Evolutionary conservation across 2,113 vertebrate species (phyloP).

Genomic region (Datnioides undecimradiatus): DNA sequence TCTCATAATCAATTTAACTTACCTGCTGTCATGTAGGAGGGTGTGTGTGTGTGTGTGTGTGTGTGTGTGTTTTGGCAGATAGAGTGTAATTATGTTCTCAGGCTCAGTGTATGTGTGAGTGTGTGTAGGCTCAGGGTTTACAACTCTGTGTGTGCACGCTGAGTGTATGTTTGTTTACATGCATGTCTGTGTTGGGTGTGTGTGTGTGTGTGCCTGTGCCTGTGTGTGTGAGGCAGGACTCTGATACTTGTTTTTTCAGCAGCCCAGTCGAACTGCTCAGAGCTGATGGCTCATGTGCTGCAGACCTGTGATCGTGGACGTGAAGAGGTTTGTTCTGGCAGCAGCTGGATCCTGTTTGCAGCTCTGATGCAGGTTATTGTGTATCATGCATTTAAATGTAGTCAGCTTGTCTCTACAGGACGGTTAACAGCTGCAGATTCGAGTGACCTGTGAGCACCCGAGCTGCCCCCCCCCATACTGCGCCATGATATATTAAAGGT

Average conservation of each 20-base stretch:
- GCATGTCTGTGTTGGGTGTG: neutral
- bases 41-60: neutral
- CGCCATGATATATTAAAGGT: neutral
- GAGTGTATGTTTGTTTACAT: neutral
- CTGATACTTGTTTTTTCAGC: too few relatives aligned
- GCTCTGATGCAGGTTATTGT: too few relatives aligned
- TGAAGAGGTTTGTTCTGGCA: too few relatives aligned
- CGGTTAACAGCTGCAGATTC: too few relatives aligned
- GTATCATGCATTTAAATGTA: too few relatives aligned
- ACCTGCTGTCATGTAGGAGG: constrained; percentile 11
- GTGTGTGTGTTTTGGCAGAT: neutral
- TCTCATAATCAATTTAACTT: constrained; percentile 18
- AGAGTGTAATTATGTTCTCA: neutral
- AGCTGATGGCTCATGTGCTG: too few relatives aligned
- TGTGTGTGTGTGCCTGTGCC: neutral
- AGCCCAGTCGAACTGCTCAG: too few relatives aligned
- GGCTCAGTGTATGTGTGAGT: neutral
- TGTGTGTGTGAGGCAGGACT: neutral
- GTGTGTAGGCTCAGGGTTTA: neutral
- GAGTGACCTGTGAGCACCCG: neutral
- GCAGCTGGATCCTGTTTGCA: too few relatives aligned
- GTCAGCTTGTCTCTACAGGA: too few relatives aligned
- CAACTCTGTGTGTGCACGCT: neutral
- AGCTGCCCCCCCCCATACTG: neutral
- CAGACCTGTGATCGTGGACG: too few relatives aligned